A percentile compares a stretch with the other conserved stretches of the same genome.
phyloP scores from a whole-genome alignment of 2,113 vertebrate genomes.

The Ailurus styani region DNA sequence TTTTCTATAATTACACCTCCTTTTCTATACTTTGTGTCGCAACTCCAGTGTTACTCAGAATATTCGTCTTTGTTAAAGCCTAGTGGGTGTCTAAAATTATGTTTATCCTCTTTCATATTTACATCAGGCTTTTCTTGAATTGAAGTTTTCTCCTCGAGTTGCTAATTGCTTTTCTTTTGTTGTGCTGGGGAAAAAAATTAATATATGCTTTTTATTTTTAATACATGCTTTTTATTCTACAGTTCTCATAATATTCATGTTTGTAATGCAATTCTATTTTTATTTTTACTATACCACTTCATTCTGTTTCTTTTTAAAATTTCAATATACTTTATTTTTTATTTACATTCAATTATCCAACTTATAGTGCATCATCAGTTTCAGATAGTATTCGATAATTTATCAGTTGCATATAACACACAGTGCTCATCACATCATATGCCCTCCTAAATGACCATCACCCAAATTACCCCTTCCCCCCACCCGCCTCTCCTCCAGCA shows the following conservation, averaged over 20 bases:
- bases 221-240: background rate
- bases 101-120: background rate
- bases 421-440: background rate
- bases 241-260: background rate
- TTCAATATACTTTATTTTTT: background rate
- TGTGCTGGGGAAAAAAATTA: background rate
- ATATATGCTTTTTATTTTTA: background rate
- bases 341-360: background rate
- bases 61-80: background rate
- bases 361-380: background rate
- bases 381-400: background rate
- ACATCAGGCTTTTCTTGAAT: background rate
- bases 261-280: background rate
- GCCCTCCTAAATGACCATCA: background rate
- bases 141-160: background rate
- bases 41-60: background rate
- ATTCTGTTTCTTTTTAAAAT: background rate
- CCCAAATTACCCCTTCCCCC: background rate
- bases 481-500: too few relatives aligned
- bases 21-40: background rate
- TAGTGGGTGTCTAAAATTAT: background rate
- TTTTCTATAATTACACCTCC: background rate
- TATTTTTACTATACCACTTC: background rate
- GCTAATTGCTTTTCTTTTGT: background rate
- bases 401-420: background rate